Base-by-base conservation (phyloP, 2,888 invertebrate genomes). In the Microctonus aethiopoides region DNA sequence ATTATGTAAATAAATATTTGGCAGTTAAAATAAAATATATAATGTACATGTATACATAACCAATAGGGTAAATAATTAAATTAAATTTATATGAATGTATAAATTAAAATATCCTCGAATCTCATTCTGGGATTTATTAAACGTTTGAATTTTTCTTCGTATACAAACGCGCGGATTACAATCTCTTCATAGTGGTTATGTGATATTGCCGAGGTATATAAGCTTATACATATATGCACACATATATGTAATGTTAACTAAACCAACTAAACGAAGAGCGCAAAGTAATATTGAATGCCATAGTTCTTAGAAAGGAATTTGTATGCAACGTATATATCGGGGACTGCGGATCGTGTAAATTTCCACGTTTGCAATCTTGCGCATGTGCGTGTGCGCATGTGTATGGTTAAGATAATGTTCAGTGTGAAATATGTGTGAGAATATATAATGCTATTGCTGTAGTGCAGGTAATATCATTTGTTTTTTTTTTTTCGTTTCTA, bases 401-500 rank as follows among this genome's bases (percentile, higher is more conserved):
- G n/a, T n/a, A n/a, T n/a, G n/a, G n/a, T 10, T 11, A 32, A 32
- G 32, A 11, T 10, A 34, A 59, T 4, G n/a, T 59, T 59, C 34
- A 11, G 34, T 34, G 13, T 20, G 5, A 56, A 54, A 22, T 54
- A 16, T 46, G 52, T 57, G 22, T 46, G 22, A 36, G 63, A 22
- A 46, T 46, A 32, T 46, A 24, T 63, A 51, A 13, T 36, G 36
- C 34, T 16, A 46, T 46, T 22, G 34, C 24, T 52, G 64, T 52
- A 32, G n/a, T 9, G 9, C 32, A 16, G 32, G 26, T 60, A 57
- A 39, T 26, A 29, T 13, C 66, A 36, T 60, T 65, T 63, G 51
- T 70, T 65, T 69, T 64, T 67, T 59, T 57, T 57, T 57, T 63
- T 34, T 22, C 11, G 7, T 62, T 56, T 16, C 60, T 56, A 16